These are phyloP conservation scores for Hippasteria phrygiana DNA, from an alignment of 53 echinoderm and acorn worm genomes.

Conservation along the genomic window DNA sequence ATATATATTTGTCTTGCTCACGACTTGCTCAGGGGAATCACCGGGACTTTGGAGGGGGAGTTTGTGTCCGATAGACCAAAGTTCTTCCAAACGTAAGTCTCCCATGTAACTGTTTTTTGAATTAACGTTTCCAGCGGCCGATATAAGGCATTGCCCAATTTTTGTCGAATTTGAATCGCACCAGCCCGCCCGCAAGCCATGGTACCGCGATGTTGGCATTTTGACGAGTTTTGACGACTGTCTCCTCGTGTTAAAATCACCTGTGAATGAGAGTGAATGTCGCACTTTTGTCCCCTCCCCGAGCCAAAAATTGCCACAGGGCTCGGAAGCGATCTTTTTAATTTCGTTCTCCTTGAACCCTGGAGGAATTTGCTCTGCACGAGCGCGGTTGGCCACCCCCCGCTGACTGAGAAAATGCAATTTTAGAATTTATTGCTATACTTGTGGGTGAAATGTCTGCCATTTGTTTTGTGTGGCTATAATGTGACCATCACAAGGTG, in stretches of 20 bases:
- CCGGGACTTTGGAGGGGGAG: too few relatives aligned
- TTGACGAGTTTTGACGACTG: conserved; percentile 27
- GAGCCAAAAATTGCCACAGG: neutral
- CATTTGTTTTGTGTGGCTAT: neutral
- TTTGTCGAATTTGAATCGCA: neutral
- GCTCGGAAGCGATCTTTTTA: neutral
- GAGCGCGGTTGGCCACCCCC: conserved; percentile 19
- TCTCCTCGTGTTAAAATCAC: neutral
- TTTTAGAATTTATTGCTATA: neutral
- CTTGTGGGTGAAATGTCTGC: neutral
- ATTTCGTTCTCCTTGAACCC: conserved; percentile 24
- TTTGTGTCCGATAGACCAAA: too few relatives aligned
- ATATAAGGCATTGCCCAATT: too few relatives aligned
- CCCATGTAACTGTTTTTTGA: too few relatives aligned
- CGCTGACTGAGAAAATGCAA: conserved; percentile 4
- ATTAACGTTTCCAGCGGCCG: too few relatives aligned
- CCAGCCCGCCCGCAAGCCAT: neutral
- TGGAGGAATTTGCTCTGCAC: conserved; percentile 20
- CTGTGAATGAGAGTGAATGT: conserved; percentile 4
- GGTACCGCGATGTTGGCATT: neutral
- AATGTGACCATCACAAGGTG: neutral
- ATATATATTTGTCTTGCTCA: too few relatives aligned
- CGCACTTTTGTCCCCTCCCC: conserved; percentile 9
- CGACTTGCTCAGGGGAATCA: too few relatives aligned
- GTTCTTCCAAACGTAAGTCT: too few relatives aligned